Base-by-base conservation (phyloP, 2,888 invertebrate species). In the Schizaphis graminum region DNA sequence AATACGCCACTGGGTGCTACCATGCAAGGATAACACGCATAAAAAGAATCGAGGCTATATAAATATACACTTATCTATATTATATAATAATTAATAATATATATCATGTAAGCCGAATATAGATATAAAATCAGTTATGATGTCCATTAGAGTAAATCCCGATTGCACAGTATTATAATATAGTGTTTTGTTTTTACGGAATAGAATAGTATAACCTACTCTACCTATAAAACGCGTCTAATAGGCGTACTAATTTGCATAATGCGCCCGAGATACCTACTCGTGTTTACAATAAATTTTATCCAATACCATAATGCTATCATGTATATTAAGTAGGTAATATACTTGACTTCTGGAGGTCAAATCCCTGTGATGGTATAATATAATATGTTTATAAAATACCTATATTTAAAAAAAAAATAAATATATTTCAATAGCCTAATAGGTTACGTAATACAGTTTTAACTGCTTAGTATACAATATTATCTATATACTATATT, bases 71-170 rank as follows among this genome's bases (percentile, higher is more conserved):
- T 4, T n/a, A 67, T 11, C 11, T 8, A 3, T 61, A 67, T n/a
- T 16, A 13, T 67, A 67, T 77, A 77, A 77, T 77, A 35, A 28
- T 61, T 77, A 77, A 77, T 77, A 35, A 28, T 61, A 21, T 77
- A n/a, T 67, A 67, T n/a, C 13, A 53, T 21, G 77, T 35, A 35
- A 35, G 35, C n/a, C 21, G 35, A 16, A 77, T 35, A 53, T 61
- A 61, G 61, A 61, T 61, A 61, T 61, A n/a, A 35, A 77, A 77
- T 77, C 35, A 77, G 35, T 77, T 77, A 77, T 77, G 35, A 77
- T 77, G 21, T 77, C 16, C 77, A 77, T 77, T 77, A 77, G 35
- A 77, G 77, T 77, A 77, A 77, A 77, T 77, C 67, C 67, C n/a
- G 67, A 77, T 35, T 21, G 16, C 16, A n/a, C 35, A 35, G 10